Evolutionary conservation across 2,797 vertebrate genomes (phyloP), one percentile per base, ranked within the genome.

Genomic region (Moxostoma hubbsi): DNA sequence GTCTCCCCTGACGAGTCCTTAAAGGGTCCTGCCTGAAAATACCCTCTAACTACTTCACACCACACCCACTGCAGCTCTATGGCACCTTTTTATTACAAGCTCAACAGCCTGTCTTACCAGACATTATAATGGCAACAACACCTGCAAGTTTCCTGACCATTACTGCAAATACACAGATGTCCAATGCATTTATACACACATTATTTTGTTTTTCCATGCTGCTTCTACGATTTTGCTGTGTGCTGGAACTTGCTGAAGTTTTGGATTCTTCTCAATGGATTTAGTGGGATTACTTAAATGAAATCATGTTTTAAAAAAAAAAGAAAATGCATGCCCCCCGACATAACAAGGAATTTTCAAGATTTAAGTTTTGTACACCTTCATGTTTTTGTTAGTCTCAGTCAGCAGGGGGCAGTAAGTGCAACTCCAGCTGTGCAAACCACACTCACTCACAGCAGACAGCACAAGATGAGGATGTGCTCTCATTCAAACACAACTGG

Each of bases 1-100:
- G 55, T 65, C 75, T 75, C 77, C 66, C 74, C 71, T 77, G 65
- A 81, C 7, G 63, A 59, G 69, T 83, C 36, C 74, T 70, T 55
- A 76, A 73, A 73, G 76, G 75, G 67, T 53, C 67, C 54, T 62
- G 16, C 67, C 73, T 72, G 16, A 59, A 74, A 80, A 77, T 80
- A 80, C 73, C 70, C 58, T 67, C 73, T 55, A 67, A 73, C 53
- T 58, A 51, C 51, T 50, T 77, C 73, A 65, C 62, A 67, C 70
- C 73, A 71, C 50, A 54, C 55, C 73, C 49, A 24, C 63, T 49
- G 50, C 64, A 54, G 73, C 53, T 69, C 72, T 53, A 50, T 55
- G 15, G 65, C 76, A 65, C 75, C 79, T 66, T 73, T 36, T 4
- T 66, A 50, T 77, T 66, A 63, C 74, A 18, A 69, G 64, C 63